Evolutionary conservation across 2,888 invertebrate species (phyloP), one percentile per base, ranked within the genome.

Genomic region (Acanthococcus lagerstroemiae): DNA sequence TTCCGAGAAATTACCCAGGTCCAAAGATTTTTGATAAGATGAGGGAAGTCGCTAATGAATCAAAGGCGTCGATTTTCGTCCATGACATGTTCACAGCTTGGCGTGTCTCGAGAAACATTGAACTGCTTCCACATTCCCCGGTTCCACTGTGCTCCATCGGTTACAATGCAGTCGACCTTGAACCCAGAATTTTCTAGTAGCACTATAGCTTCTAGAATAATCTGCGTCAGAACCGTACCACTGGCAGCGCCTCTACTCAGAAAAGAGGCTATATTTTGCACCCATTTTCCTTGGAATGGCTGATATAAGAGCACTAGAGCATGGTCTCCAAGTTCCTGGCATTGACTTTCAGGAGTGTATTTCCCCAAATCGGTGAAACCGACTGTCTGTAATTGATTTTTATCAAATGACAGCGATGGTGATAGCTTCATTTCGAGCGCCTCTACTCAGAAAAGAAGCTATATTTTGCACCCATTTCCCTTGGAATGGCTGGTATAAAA

Each of bases 181-280:
- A n/a, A n/a, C n/a, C n/a, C n/a, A n/a, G n/a, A n/a, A n/a, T n/a
- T 60, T 19, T 60, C 25, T 21, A 60, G 12, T 24, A 46, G 24
- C 12, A 24, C 24, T 17, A 46, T 60, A 4, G 46, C 48, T 46
- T 60, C 48, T 7, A 61, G 7, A 45, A 60, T 12, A 25, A 48
- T 24, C 25, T 46, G 45, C 2, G 7, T 25, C 22, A 60, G 60
- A 17, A 60, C 61, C 17, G n/a, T 50, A 19, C 61, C 45, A 30
- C 27, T n/a, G 17, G 61, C 61, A 19, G 45, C 44, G 15, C 22
- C 30, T 61, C 50, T 61, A 27, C 61, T 61, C 19, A 61, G 30
- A 22, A 58, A 61, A 3, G 21, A 12, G 17, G 48, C 60, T n/a
- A 60, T 9, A 50, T 3, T 4, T 30, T 61, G 61, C 50, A 15